These are phyloP conservation scores for Galemys pyrenaicus DNA, from an alignment of 2,113 vertebrate genomes.

Conservation along the genomic window DNA sequence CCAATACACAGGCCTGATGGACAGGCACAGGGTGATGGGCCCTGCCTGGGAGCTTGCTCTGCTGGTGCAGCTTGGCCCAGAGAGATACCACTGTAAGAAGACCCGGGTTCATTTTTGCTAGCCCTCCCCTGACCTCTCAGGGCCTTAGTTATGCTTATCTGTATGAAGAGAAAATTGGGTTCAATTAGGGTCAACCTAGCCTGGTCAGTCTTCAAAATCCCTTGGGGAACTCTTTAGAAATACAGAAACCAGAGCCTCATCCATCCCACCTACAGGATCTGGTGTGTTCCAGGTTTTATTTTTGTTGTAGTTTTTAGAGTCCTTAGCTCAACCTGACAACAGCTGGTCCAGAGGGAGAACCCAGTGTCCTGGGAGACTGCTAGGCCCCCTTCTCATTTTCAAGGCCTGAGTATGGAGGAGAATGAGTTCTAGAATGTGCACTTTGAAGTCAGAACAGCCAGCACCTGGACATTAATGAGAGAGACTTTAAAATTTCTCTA, in stretches of 20 bases:
- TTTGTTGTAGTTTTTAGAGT: neutral
- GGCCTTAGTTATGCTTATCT: neutral
- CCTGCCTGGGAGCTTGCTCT: neutral
- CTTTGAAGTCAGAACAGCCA: neutral
- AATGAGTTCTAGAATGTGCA: neutral
- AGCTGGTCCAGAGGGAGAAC: neutral
- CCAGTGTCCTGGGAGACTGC: rapidly evolving
- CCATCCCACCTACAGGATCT: neutral
- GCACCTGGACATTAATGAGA: neutral
- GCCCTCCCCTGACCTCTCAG: neutral
- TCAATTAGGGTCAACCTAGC: neutral
- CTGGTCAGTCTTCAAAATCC: neutral
- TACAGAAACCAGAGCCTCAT: neutral
- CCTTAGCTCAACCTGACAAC: neutral
- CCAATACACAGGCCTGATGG: neutral
- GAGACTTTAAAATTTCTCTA: neutral
- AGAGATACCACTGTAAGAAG: neutral
- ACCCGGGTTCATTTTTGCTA: neutral
- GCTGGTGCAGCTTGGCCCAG: neutral
- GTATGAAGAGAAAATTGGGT: neutral
- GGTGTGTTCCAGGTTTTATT: too few species aligned
- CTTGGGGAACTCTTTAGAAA: neutral
- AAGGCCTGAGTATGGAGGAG: neutral
- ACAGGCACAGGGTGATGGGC: neutral
- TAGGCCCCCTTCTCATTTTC: neutral